These are phyloP conservation scores for Alaudala cheleensis DNA, from an alignment of 2,113 vertebrate species.

Conservation along the genomic window DNA sequence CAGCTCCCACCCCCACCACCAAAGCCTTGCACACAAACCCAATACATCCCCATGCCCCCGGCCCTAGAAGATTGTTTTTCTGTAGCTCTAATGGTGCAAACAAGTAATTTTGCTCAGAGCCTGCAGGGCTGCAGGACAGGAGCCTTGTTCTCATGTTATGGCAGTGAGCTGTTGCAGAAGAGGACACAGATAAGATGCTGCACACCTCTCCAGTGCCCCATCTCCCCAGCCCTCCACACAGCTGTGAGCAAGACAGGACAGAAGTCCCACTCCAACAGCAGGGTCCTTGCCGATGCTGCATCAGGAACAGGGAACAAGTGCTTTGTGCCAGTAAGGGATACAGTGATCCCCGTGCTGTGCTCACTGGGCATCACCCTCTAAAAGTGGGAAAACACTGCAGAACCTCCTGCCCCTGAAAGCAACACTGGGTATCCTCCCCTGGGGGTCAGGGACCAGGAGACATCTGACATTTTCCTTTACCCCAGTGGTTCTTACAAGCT, in stretches of 20 bases:
- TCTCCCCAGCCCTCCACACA: not conserved
- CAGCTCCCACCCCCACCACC: not conserved
- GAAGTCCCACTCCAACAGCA: not conserved
- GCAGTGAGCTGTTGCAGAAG: not conserved
- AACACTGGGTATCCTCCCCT: not conserved
- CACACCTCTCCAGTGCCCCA: not conserved
- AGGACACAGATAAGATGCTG: not conserved
- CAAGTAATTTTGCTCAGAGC: not conserved
- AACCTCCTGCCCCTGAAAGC: not conserved
- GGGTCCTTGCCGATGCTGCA: accelerated
- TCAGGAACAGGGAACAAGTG: not conserved
- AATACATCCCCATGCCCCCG: no score
- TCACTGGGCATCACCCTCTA: not conserved
- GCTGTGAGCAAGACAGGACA: not conserved
- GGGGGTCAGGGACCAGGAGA: not conserved
- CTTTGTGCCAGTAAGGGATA: not conserved
- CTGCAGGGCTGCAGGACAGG: not conserved
- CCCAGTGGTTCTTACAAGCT: not conserved
- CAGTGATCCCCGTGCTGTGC: not conserved
- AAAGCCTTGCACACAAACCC: not conserved
- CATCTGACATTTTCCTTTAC: not conserved
- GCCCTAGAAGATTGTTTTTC: not conserved
- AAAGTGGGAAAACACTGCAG: not conserved
- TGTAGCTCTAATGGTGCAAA: not conserved
- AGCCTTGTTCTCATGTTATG: not conserved